These are phyloP conservation scores for Rhodeus uyekii DNA, from an alignment of 2,797 vertebrate species.

Conservation along the genomic window DNA sequence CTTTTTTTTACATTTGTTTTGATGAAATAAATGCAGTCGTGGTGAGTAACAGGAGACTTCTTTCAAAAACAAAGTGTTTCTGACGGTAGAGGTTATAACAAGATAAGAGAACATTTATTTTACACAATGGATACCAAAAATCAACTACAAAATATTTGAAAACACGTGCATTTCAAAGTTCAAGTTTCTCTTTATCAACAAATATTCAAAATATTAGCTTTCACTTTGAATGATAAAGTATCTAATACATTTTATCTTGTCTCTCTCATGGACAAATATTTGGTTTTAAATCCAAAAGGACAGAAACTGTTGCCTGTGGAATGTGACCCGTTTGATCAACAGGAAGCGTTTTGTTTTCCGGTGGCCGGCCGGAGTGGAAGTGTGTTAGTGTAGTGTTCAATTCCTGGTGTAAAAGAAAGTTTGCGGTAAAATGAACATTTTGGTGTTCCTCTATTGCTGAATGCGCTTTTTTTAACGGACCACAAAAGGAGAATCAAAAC, in stretches of 20 bases:
- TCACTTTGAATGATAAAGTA: not conserved
- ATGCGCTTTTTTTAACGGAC: not conserved
- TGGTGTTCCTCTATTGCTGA: too few relatives aligned
- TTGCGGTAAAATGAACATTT: not conserved
- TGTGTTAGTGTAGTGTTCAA: not conserved
- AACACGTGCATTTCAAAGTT: not conserved
- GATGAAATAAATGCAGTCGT: not conserved
- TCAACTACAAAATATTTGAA: not conserved
- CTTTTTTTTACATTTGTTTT: too few relatives aligned
- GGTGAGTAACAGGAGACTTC: not conserved
- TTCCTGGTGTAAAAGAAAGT: not conserved
- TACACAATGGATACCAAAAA: not conserved
- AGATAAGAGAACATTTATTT: not conserved
- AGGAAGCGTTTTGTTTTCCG: slow-evolving; percentile 40
- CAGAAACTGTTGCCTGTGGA: slow-evolving; percentile 12
- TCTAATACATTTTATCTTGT: not conserved
- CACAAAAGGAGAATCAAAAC: not conserved
- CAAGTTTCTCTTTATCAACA: not conserved
- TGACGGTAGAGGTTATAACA: not conserved
- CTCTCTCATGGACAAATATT: not conserved
- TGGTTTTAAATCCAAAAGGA: not conserved
- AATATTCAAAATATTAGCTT: not conserved
- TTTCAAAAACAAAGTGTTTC: not conserved
- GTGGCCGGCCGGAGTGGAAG: not conserved
- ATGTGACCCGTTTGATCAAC: slow-evolving; percentile 22